Evolutionary conservation across 2,888 invertebrate species (phyloP).

Genomic region (Orthosia gothica): DNA sequence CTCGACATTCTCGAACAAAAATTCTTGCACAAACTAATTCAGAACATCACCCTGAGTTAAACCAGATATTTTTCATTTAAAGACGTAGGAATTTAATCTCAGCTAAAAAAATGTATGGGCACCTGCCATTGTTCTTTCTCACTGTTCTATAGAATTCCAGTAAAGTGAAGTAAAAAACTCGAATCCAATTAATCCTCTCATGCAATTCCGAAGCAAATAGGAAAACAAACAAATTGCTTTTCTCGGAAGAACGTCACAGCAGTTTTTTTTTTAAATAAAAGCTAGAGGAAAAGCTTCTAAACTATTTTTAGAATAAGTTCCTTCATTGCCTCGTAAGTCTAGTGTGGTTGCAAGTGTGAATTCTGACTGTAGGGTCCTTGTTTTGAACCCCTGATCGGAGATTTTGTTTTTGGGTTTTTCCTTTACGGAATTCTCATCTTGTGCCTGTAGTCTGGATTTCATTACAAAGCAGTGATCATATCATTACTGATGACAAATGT

Average conservation of each 20-base stretch:
- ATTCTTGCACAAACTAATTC: too few species aligned
- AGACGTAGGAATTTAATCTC: too few species aligned
- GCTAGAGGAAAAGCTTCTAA: neutral
- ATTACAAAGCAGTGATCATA: too few species aligned
- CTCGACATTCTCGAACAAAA: too few species aligned
- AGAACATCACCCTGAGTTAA: too few species aligned
- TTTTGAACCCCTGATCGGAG: neutral
- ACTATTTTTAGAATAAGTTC: slow-evolving; percentile 14
- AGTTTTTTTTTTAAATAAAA: slow-evolving; percentile 27
- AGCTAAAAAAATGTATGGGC: too few species aligned
- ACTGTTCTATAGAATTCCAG: neutral
- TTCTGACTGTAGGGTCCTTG: neutral
- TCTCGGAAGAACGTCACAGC: slow-evolving; percentile 3
- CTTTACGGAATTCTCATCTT: neutral
- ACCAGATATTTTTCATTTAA: too few species aligned
- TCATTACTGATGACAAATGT: too few species aligned
- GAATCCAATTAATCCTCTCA: slow-evolving; percentile 31
- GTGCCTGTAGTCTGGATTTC: neutral
- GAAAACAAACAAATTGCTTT: slow-evolving; percentile 28
- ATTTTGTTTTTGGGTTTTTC: neutral
- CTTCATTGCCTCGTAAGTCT: neutral
- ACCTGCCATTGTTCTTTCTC: too few species aligned
- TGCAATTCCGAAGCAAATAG: slow-evolving; percentile 37
- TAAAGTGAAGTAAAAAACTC: slow-evolving; percentile 4
- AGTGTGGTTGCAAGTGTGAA: too few species aligned